These are phyloP conservation scores for Ophioninae sp. DNA, from an alignment of 2,888 invertebrate species.

Conservation along the genomic window DNA sequence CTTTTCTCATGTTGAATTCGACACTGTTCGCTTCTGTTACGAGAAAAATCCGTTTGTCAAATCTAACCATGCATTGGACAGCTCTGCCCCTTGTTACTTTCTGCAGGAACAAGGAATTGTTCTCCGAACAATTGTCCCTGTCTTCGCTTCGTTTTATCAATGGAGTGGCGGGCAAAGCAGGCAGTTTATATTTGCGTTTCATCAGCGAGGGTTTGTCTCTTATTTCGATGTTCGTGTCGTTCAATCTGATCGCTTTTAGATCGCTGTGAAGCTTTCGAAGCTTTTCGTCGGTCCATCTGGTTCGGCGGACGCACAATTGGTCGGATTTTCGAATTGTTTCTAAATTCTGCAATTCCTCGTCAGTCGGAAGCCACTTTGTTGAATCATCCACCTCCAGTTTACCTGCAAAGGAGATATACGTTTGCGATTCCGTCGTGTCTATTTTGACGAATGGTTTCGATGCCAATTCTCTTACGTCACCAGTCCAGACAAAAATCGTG, in stretches of 20 bases:
- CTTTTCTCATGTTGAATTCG: neutral
- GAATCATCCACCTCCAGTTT: constrained; percentile 81
- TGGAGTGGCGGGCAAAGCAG: constrained; percentile 62
- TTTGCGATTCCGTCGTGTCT: neutral
- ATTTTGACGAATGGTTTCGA: neutral
- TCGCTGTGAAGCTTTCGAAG: constrained; percentile 84
- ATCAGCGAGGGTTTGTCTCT: constrained; percentile 62
- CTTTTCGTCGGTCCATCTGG: constrained; percentile 86
- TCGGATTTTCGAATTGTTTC: constrained; percentile 71
- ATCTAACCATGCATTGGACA: constrained; percentile 86
- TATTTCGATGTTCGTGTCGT: constrained; percentile 24
- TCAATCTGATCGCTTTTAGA: constrained; percentile 81
- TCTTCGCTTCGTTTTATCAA: constrained; percentile 82
- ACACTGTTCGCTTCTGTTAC: neutral
- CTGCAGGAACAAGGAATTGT: constrained; percentile 82
- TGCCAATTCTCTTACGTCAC: too few relatives aligned
- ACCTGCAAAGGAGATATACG: constrained; percentile 76
- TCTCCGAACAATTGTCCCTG: constrained; percentile 37
- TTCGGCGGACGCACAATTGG: constrained; percentile 84
- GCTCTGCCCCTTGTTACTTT: constrained; percentile 87
- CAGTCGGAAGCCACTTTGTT: constrained; percentile 82
- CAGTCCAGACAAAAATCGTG: too few relatives aligned
- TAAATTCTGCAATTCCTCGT: constrained; percentile 81
- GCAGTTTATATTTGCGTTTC: constrained; percentile 66
- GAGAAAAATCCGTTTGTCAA: neutral